Base-by-base conservation (phyloP, 2,113 vertebrate species). In the Percopsis transmontana region DNA sequence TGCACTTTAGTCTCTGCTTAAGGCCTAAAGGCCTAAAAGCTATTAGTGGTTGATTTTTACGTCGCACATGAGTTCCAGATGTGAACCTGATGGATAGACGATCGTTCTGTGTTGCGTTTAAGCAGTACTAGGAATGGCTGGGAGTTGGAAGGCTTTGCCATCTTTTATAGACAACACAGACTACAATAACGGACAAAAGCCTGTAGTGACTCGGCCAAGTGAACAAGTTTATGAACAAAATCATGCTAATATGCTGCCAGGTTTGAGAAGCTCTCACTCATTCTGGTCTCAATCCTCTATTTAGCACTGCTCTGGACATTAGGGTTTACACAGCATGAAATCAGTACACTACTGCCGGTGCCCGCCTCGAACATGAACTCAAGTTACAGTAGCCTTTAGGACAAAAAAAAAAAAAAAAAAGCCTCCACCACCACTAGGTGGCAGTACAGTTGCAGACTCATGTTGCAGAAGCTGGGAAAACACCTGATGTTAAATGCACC, bases 391-490 rank as follows among this genome's bases (percentile, higher is more conserved):
- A 12, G 48, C 50, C 20, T 65, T 33, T 33, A 6, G 27, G 27
- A 4, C 27, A 33, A 33, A 33, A 6, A 33, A 33, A 6, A 41
- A 33, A 12, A 24, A 80, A 62, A 82, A 64, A 84, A 9, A 65
- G 61, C 42, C 19, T 21, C 10, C 19, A 50, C 39, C 60, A 48
- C 87, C 91, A 90, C 87, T 88, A 90, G 90, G 85, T 86, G 89
- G 90, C 87, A 88, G 75, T 84, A 57, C 72, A 83, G 84, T 64
- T 84, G 84, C 79, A 90, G 75, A 77, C 63, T 83, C 78, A 61
- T 63, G 41, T 45, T 27, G 57, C 3, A 12, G 60, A 72, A 66
- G 19, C 41, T 16, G 65, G 42, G 68, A 20, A 70, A 70, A 84
- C 85, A 84, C 85, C 76, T 74, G 82, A 51, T 53, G 70, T 83